These are phyloP conservation scores for Cephonodes hylas DNA, from an alignment of 2,888 invertebrate genomes.

Conservation along the genomic window DNA sequence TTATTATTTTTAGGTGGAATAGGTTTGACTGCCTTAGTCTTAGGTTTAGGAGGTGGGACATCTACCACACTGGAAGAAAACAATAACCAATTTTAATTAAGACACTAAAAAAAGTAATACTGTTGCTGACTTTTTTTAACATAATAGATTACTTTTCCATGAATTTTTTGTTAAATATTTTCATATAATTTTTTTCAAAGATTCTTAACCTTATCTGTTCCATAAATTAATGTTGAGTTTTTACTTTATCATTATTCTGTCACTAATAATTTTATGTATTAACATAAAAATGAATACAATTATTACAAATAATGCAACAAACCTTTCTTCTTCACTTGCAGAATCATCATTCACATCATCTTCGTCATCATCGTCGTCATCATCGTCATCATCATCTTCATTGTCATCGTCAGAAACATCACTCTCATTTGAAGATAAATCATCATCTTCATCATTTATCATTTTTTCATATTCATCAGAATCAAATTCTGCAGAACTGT, in stretches of 20 bases:
- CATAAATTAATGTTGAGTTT: too few relatives aligned
- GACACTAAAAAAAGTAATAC: too few relatives aligned
- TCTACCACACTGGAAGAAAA: constrained; percentile 33
- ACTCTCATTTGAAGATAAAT: constrained; percentile 28
- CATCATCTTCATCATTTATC: constrained; percentile 45
- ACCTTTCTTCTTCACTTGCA: constrained; percentile 6
- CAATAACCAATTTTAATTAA: too few relatives aligned
- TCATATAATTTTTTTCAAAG: background rate
- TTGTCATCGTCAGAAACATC: constrained; percentile 30
- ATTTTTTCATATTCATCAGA: constrained; percentile 67
- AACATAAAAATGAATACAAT: background rate
- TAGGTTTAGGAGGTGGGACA: constrained; percentile 15
- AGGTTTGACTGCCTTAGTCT: constrained; percentile 8
- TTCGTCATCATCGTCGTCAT: too few relatives aligned
- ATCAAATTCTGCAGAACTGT: constrained; percentile 57
- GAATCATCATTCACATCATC: constrained; percentile 22
- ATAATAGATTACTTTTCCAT: too few relatives aligned
- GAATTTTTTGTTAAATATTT: too few relatives aligned
- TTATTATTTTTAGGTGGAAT: constrained; percentile 4
- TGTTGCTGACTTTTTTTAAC: too few relatives aligned
- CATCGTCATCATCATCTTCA: constrained; percentile 20
- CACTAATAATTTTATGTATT: too few relatives aligned
- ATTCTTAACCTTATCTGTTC: too few relatives aligned
- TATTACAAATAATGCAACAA: constrained; percentile 10
- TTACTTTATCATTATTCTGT: too few relatives aligned